Evolutionary conservation across 2,113 vertebrate genomes (phyloP).

Genomic region (Seriola quinqueradiata): DNA sequence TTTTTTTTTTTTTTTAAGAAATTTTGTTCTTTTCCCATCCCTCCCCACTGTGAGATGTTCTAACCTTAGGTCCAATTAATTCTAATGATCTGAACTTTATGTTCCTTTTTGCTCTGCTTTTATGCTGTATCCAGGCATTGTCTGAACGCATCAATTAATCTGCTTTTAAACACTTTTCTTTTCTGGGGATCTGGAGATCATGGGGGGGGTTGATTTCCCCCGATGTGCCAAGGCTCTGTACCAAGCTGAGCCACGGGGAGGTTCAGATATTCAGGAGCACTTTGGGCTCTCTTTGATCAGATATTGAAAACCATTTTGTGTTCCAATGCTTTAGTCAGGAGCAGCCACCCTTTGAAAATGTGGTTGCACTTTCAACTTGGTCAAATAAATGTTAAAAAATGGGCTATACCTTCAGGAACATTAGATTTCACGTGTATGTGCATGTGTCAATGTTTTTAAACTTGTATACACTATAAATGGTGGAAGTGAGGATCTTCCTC

Average conservation of each 20-base stretch:
- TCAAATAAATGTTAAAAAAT: conserved; percentile 42
- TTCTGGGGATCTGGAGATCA: conserved; percentile 32
- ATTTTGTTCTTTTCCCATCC: conserved; percentile 38
- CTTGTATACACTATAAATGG: background rate
- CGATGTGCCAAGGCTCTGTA: conserved; percentile 61
- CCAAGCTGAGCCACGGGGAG: conserved; percentile 65
- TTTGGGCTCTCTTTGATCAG: conserved; percentile 76
- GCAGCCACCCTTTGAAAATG: conserved; percentile 64
- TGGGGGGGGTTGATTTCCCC: conserved; percentile 36
- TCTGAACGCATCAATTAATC: conserved; percentile 71
- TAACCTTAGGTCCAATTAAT: conserved; percentile 61
- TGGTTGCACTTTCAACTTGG: conserved; percentile 44
- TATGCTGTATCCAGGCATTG: conserved; percentile 58
- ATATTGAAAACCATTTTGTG: conserved; percentile 49
- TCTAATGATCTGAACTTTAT: conserved; percentile 67
- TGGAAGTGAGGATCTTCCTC: too few species aligned
- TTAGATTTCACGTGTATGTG: conserved; percentile 1
- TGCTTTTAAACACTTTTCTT: conserved; percentile 55
- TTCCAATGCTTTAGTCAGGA: conserved; percentile 50
- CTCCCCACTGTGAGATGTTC: conserved; percentile 55
- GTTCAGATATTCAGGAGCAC: conserved; percentile 62
- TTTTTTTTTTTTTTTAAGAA: conserved; percentile 12
- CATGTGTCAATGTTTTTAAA: background rate
- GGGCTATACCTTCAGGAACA: background rate
- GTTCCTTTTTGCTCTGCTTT: conserved; percentile 55